Percentiles rank a stretch among this genome's conserved stretches.
phyloP scores from a whole-genome alignment of 2,888 invertebrate genomes.

The Aplocera efformata region DNA sequence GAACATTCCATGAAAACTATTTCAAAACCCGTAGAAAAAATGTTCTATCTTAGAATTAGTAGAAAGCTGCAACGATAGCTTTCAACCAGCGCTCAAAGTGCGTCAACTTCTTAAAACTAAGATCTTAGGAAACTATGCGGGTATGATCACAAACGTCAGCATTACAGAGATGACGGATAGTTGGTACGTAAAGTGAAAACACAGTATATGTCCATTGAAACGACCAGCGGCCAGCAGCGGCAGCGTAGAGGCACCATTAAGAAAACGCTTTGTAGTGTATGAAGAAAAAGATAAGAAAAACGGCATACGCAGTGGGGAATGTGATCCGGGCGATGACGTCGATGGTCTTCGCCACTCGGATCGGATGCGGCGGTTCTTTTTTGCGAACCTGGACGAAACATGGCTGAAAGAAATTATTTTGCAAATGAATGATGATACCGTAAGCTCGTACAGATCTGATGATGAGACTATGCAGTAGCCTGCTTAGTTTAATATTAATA shows the following conservation, averaged over 20 bases:
- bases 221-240: slow-evolving; percentile 36
- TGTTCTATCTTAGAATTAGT: slow-evolving; percentile 39
- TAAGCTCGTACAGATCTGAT: slow-evolving; percentile 39
- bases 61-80: slow-evolving; percentile 52
- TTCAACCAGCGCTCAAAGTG: slow-evolving; percentile 33
- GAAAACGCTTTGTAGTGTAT: slow-evolving; percentile 94
- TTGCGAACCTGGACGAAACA: slow-evolving; percentile 93
- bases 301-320: slow-evolving; percentile 95
- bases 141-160: slow-evolving; percentile 57
- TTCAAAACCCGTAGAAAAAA: slow-evolving; percentile 70
- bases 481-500: neutral
- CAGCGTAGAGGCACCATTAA: slow-evolving; percentile 70
- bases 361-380: slow-evolving; percentile 95
- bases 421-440: slow-evolving; percentile 65
- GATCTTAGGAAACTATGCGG: slow-evolving; percentile 49
- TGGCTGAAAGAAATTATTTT: slow-evolving; percentile 82
- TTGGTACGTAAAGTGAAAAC: slow-evolving; percentile 51
- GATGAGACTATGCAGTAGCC: slow-evolving; percentile 30
- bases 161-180: slow-evolving; percentile 47
- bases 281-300: slow-evolving; percentile 97
- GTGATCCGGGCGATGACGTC: slow-evolving; percentile 96
- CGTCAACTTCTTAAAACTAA: slow-evolving; percentile 40
- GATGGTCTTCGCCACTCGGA: slow-evolving; percentile 95
- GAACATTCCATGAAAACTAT: slow-evolving; percentile 58
- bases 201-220: slow-evolving; percentile 51